These are phyloP conservation scores for Pandion haliaetus DNA, from an alignment of 2,113 vertebrate genomes.

Conservation along the genomic window DNA sequence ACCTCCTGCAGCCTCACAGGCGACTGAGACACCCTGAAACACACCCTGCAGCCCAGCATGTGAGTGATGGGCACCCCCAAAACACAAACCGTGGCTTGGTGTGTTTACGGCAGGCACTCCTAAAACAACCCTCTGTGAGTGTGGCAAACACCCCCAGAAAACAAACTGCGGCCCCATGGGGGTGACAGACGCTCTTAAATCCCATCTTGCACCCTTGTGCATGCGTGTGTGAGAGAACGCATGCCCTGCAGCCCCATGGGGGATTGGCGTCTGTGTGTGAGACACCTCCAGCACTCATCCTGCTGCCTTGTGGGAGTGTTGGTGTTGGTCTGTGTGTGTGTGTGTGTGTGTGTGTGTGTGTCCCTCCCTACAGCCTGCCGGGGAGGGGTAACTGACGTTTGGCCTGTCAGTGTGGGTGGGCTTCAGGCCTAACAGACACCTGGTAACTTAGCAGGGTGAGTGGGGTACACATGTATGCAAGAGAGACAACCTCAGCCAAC, in stretches of 20 bases:
- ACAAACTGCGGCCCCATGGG: too few relatives aligned
- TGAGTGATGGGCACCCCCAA: neutral
- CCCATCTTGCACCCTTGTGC: neutral
- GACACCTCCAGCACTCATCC: neutral
- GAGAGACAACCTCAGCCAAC: too few relatives aligned
- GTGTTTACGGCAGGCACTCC: neutral
- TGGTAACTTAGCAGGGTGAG: too few relatives aligned
- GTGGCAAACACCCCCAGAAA: neutral
- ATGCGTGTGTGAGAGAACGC: neutral
- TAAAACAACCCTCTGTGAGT: neutral
- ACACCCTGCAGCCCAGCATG: neutral
- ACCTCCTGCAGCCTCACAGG: neutral
- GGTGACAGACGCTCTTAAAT: neutral
- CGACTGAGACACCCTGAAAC: rapidly evolving
- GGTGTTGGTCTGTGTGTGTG: neutral
- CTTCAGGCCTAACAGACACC: neutral
- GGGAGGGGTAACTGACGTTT: neutral
- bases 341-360: neutral
- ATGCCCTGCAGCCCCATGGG: rapidly evolving
- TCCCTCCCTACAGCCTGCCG: rapidly evolving
- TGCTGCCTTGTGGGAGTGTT: neutral
- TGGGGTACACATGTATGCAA: too few relatives aligned
- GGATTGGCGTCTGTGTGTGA: neutral
- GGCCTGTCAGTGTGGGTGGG: neutral
- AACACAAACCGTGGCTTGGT: neutral